phyloP scores from a whole-genome alignment of 2,888 invertebrate genomes.

The Parascotia fuliginaria region DNA sequence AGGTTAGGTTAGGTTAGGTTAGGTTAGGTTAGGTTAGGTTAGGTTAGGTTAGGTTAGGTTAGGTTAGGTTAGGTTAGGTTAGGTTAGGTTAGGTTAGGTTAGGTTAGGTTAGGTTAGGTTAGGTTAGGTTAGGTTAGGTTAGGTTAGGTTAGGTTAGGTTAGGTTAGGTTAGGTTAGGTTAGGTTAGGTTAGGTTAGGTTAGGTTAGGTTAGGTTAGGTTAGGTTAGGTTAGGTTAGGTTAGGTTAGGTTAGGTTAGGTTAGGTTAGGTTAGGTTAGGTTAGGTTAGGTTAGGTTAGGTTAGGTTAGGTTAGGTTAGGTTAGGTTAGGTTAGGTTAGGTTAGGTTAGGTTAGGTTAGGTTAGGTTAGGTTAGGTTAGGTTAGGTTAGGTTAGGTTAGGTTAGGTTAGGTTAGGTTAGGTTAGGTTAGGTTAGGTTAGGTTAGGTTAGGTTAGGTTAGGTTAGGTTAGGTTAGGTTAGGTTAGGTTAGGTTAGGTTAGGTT shows the following conservation, averaged over 20 bases:
- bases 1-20: constrained; percentile 19
- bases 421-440: too few relatives aligned
- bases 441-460: constrained; percentile 12
- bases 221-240: constrained; percentile 33
- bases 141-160: constrained; percentile 40
- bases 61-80: constrained; percentile 28
- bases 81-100: constrained; percentile 27
- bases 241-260: constrained; percentile 27
- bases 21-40: constrained; percentile 31
- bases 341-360: constrained; percentile 24
- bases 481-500: constrained; percentile 12
- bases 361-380: too few relatives aligned
- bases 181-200: constrained; percentile 37
- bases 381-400: constrained; percentile 37
- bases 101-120: constrained; percentile 36
- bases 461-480: constrained; percentile 5
- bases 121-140: constrained; percentile 39
- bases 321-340: constrained; percentile 35
- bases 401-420: constrained; percentile 28
- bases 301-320: too few relatives aligned
- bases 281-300: constrained; percentile 34
- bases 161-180: constrained; percentile 37
- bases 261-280: constrained; percentile 35
- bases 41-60: constrained; percentile 33
- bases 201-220: constrained; percentile 37